These are phyloP conservation scores for Mythimna loreyi DNA, from an alignment of 2,888 invertebrate genomes.

Conservation along the genomic window DNA sequence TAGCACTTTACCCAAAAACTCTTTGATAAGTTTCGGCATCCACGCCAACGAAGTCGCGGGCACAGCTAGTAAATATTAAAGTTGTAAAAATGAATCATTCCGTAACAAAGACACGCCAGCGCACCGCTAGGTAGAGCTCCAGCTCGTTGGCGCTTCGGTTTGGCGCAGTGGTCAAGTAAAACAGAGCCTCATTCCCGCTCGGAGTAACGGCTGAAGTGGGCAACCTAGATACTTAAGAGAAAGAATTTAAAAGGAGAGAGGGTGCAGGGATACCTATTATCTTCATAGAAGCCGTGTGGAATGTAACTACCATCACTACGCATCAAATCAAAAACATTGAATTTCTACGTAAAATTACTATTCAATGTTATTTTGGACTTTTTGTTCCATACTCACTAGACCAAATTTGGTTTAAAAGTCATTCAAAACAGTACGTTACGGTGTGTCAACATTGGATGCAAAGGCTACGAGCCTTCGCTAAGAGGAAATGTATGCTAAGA, in stretches of 20 bases:
- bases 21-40: no score
- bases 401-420: no score
- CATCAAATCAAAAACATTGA: neutral
- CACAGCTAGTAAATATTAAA: neutral
- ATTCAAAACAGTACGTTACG: no score
- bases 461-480: neutral
- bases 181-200: neutral
- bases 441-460: neutral
- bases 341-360: no score
- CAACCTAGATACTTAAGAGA: neutral
- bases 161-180: slow-evolving; percentile 18
- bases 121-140: neutral
- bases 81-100: no score
- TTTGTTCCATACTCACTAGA: no score
- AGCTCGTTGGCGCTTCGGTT: slow-evolving; percentile 5
- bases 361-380: no score
- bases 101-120: neutral
- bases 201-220: neutral
- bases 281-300: neutral
- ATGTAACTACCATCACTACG: neutral
- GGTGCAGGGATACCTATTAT: neutral
- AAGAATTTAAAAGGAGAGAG: neutral
- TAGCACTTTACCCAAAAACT: no score
- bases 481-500: slow-evolving; percentile 39
- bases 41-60: no score